Evolutionary conservation across 2,888 invertebrate genomes (phyloP), one percentile per base, ranked within the genome.

Genomic region (Leptinotarsa tumamoca): DNA sequence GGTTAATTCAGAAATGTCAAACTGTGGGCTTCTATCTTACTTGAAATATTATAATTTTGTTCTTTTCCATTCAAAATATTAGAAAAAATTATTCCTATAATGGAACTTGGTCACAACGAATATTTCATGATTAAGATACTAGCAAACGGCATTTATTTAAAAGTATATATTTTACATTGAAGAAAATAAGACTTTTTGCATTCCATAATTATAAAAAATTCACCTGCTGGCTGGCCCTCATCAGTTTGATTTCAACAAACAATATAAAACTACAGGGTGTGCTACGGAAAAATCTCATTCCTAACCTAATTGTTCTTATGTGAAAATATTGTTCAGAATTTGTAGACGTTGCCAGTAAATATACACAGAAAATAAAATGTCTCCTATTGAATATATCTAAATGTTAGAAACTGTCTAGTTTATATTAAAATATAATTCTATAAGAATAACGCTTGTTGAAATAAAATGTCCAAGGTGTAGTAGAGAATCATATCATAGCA

Each of bases 401-500:
- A 76, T 74, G 78, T 78, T 79, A 71, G 73, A 78, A 79, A 56
- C 68, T 73, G 56, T 76, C 78, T 77, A 80, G 77, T 71, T 74
- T 77, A 80, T 74, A 67, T 63, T 33, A 43, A 56, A 58, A 58
- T 58, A 10, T 49, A 70, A 70, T 49, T 68, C 68, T 54, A 68
- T 74, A 68, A 79, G 75, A 76, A 78, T 70, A 78, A 52, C 73
- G 78, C 78, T 81, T 80, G 78, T 78, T 78, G 63, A 78, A 79
- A 69, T 56, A 54, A 51, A 78, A 75, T 79, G 78, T 79, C 78
- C 76, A 61, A 76, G 73, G 52, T 77, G 76, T 78, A 76, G 79
- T 79, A 81, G 79, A 76, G 72, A 73, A 78, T 73, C 81, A 82
- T 82, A 82, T 82, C 81, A 83, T 80, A 80, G 74, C 61, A 66